These are phyloP conservation scores for Liodrosophila aerea DNA, from an alignment of 2,888 invertebrate species.

Conservation along the genomic window DNA sequence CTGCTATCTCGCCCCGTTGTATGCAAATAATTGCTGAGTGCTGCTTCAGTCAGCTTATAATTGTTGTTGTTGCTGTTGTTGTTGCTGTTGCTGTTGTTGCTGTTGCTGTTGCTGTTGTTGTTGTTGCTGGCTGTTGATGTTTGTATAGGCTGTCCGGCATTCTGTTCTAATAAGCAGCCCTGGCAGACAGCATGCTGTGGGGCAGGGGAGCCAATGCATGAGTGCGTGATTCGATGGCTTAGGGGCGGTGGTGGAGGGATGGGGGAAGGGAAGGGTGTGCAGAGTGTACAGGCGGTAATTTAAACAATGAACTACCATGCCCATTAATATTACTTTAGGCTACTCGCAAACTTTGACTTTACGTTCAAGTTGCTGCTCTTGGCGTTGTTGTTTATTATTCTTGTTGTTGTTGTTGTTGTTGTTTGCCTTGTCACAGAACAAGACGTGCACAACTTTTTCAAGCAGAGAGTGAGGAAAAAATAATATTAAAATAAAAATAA, in stretches of 20 bases:
- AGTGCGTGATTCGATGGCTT: neutral
- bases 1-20: constrained; percentile 41
- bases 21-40: constrained; percentile 73
- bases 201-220: neutral
- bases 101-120: constrained; percentile 11
- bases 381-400: constrained; percentile 4
- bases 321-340: constrained; percentile 72
- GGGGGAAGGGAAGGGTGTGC: neutral
- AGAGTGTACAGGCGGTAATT: constrained; percentile 44
- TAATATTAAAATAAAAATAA: too few relatives aligned
- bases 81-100: constrained; percentile 9
- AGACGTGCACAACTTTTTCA: constrained; percentile 26
- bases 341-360: constrained; percentile 65
- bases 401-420: constrained; percentile 25
- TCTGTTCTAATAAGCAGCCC: constrained; percentile 48
- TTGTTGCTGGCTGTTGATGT: constrained; percentile 40
- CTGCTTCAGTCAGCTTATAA: constrained; percentile 49
- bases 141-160: constrained; percentile 52
- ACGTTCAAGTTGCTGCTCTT: constrained; percentile 15
- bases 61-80: constrained; percentile 32
- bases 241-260: too few relatives aligned
- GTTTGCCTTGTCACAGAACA: constrained; percentile 41
- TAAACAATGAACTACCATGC: constrained; percentile 73
- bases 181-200: constrained; percentile 3
- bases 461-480: neutral